A percentile compares a stretch with the other conserved stretches of the same genome.
phyloP scores from a whole-genome alignment of 1,140 invertebrate genomes.

The Lasaia peninsularis region DNA sequence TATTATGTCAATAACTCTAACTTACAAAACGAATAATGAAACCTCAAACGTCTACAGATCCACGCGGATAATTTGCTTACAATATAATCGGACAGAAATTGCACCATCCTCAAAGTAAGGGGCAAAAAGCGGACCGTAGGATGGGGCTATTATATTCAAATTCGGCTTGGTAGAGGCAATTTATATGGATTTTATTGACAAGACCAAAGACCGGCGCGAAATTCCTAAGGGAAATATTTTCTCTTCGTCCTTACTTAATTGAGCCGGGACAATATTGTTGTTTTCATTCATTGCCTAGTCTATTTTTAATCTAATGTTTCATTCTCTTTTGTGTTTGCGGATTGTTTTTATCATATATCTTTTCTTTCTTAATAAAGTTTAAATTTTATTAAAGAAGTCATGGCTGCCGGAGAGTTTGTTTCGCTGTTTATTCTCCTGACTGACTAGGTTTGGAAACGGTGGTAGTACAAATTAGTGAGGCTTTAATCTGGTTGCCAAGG shows the following conservation, averaged over 20 bases:
- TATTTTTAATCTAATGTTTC: slow-evolving; percentile 26
- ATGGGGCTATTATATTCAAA: slow-evolving; percentile 72
- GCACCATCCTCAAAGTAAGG: slow-evolving; percentile 52
- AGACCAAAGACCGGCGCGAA: slow-evolving; percentile 56
- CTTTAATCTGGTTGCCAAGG: too few relatives aligned
- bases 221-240: slow-evolving; percentile 62
- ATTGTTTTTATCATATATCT: too few relatives aligned
- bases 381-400: too few relatives aligned
- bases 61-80: slow-evolving; percentile 73
- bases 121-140: slow-evolving; percentile 60
- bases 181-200: slow-evolving; percentile 75
- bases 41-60: slow-evolving; percentile 49
- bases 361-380: too few relatives aligned
- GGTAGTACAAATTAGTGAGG: too few relatives aligned
- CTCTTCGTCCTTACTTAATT: slow-evolving; percentile 58
- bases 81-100: slow-evolving; percentile 72
- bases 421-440: too few relatives aligned
- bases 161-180: slow-evolving; percentile 66
- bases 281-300: slow-evolving; percentile 36
- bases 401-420: too few relatives aligned
- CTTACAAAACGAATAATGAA: slow-evolving; percentile 37
- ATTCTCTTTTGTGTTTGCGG: too few relatives aligned
- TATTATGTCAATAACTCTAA: slow-evolving; percentile 20
- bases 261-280: slow-evolving; percentile 68
- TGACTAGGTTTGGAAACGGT: too few relatives aligned